Evolutionary conservation across 2,797 vertebrate genomes (phyloP), one percentile per base, ranked within the genome.

Genomic region (Catharus ustulatus): DNA sequence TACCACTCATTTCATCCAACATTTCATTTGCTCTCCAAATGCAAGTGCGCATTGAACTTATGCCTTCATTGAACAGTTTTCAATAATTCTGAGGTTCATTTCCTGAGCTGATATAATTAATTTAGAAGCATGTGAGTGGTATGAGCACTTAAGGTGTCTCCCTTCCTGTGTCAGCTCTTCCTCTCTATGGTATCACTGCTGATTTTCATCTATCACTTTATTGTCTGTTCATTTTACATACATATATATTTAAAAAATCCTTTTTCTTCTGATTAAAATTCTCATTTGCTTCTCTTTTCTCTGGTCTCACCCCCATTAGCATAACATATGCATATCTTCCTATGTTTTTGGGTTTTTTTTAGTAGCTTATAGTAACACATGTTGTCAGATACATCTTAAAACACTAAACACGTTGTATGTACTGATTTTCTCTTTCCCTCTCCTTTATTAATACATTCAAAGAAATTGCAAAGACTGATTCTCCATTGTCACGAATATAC

Each of bases 21-120:
- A 68, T 52, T 74, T 74, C 14, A 34, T 59, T 90, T 92, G 21
- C 19, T 77, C 46, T 77, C 81, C 27, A 26, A 87, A 76, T 91
- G 34, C 6, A 90, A 72, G 48, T 36, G 34, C 20, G 68, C 64
- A 32, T 57, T 58, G 64, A 95, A 92, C 36, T 76, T 52, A 83
- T 49, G 32, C 43, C 72, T 83, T 85, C 75, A 91, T 23, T 89
- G 66, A 89, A 52, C 45, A 71, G 26, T 75, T 92, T 87, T 89
- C 51, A 78, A 22, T 80, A 75, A 85, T 72, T 75, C 16, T 63
- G 82, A 91, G 46, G 54, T 75, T 93, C 69, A 75, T 91, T 87
- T 94, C 87, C 82, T 90, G 84, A 94, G 71, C 59, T 87, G 73
- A 72, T 94, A 83, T 64, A 78, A 80, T 87, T 94, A 77, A 91